phyloP scores from a whole-genome alignment of 2,888 invertebrate genomes.

The Napeogenes inachia region DNA sequence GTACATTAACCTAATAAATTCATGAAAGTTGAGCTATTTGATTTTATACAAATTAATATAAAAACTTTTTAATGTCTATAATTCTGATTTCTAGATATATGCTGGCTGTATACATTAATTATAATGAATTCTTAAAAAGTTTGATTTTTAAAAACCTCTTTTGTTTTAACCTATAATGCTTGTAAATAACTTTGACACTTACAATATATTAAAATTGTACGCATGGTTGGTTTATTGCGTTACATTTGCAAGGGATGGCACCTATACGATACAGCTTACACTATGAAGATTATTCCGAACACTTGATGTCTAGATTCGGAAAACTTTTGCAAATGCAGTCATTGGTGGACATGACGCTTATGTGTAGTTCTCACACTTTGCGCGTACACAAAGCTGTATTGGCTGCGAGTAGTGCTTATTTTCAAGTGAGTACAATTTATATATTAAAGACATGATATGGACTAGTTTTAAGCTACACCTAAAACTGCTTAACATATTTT shows the following conservation, averaged over 20 bases:
- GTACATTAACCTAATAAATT: no score
- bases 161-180: slow-evolving; percentile 25
- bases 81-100: not conserved
- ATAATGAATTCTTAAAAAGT: slow-evolving; percentile 15
- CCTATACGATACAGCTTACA: slow-evolving; percentile 80
- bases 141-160: slow-evolving; percentile 17
- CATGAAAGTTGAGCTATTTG: no score
- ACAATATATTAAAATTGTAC: slow-evolving; percentile 9
- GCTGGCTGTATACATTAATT: slow-evolving; percentile 12
- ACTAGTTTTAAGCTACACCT: not conserved
- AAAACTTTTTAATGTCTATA: slow-evolving; percentile 1
- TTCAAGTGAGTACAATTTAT: slow-evolving; percentile 74
- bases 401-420: slow-evolving; percentile 84
- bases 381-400: slow-evolving; percentile 85
- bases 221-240: slow-evolving; percentile 16
- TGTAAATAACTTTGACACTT: slow-evolving; percentile 23
- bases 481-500: no score
- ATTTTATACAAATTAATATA: not conserved
- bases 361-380: slow-evolving; percentile 85
- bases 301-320: slow-evolving; percentile 82
- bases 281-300: slow-evolving; percentile 83
- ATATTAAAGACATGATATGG: not conserved
- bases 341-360: slow-evolving; percentile 84
- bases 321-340: slow-evolving; percentile 84
- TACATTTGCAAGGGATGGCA: slow-evolving; percentile 49